Evolutionary conservation across 2,797 vertebrate genomes (phyloP).

Genomic region (Mormyrops attenuatus): DNA sequence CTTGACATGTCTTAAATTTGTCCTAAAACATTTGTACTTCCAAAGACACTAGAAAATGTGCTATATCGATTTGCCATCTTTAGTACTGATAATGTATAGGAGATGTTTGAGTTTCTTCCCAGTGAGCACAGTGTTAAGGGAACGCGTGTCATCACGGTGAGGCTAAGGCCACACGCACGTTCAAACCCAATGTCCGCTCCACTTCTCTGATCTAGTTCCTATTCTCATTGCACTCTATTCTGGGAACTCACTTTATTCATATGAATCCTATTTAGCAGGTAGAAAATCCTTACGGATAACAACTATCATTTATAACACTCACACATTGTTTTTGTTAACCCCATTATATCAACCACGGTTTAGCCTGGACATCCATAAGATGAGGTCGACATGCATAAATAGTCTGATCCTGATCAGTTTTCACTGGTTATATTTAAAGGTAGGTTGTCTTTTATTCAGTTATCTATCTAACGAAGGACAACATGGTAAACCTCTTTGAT

Average conservation of each 20-base stretch:
- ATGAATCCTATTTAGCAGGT: neutral
- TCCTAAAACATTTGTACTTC: neutral
- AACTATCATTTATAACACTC: neutral
- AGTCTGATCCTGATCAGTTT: neutral
- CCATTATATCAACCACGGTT: neutral
- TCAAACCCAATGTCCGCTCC: neutral
- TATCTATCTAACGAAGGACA: neutral
- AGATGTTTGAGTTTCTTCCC: neutral
- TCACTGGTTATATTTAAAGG: neutral
- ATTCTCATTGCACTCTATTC: neutral
- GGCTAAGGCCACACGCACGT: neutral
- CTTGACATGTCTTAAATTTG: neutral
- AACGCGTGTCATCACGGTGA: neutral
- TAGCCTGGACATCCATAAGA: neutral
- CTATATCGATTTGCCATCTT: neutral
- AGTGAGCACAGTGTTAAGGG: neutral
- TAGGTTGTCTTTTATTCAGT: neutral
- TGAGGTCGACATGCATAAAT: neutral
- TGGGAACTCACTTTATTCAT: neutral
- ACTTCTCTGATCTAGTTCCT: neutral
- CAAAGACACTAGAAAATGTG: neutral
- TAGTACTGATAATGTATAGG: neutral
- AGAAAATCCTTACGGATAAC: neutral
- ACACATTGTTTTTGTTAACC: neutral
- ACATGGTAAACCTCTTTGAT: neutral